These are phyloP conservation scores for Acipenser oxyrinchus DNA, from an alignment of 2,797 vertebrate species.

Conservation along the genomic window DNA sequence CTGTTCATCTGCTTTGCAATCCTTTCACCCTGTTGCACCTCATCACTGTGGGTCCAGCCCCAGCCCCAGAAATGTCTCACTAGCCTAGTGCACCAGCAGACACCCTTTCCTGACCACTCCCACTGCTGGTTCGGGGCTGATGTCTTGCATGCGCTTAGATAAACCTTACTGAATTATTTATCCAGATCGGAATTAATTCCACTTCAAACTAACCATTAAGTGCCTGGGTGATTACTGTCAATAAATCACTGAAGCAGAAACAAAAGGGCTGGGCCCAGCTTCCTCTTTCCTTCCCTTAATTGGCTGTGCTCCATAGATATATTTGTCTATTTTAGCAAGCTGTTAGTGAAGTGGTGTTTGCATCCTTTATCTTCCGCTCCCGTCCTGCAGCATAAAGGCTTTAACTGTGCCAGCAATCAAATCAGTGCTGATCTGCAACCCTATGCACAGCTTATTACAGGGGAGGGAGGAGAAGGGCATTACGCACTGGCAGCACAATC, in stretches of 20 bases:
- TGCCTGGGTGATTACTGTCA: constrained; percentile 42
- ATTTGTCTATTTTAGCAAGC: too few species aligned
- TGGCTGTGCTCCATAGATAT: constrained; percentile 23
- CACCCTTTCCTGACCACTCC: constrained; percentile 35
- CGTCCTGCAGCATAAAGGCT: constrained; percentile 8
- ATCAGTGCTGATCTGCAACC: not conserved
- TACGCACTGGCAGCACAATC: not conserved
- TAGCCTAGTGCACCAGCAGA: constrained; percentile 34
- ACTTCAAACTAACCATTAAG: constrained; percentile 43
- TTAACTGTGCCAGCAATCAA: constrained; percentile 10
- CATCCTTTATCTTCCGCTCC: constrained; percentile 12
- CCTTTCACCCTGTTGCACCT: constrained; percentile 62
- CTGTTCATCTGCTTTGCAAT: constrained; percentile 49
- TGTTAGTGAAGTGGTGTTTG: not conserved
- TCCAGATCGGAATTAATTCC: constrained; percentile 49
- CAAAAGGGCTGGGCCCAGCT: constrained; percentile 36
- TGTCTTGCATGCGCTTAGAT: constrained; percentile 30
- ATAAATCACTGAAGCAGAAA: constrained; percentile 46
- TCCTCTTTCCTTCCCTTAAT: constrained; percentile 35
- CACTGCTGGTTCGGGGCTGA: constrained; percentile 39
- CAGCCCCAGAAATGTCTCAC: constrained; percentile 26
- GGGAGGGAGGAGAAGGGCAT: not conserved
- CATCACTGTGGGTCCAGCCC: constrained; percentile 41
- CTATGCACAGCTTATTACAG: not conserved
- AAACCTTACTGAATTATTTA: constrained; percentile 56